Evolutionary conservation across 2,113 vertebrate genomes (phyloP).

Genomic region (Climacteris rufus): DNA sequence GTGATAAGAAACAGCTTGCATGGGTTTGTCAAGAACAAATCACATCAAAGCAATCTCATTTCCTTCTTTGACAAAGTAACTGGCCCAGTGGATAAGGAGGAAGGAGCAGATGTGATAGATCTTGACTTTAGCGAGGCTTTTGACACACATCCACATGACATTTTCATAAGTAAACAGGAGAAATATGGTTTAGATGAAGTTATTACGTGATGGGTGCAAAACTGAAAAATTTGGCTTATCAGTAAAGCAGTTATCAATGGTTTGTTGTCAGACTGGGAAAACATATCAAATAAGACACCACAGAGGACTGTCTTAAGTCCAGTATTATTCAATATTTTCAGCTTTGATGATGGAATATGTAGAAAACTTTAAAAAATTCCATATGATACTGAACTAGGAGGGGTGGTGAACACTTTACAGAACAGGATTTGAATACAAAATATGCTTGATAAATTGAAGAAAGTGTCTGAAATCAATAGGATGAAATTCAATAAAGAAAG

Average conservation of each 20-base stretch:
- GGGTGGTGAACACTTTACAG: not conserved
- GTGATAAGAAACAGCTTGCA: slow-evolving; percentile 42
- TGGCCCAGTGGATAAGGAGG: slow-evolving; percentile 20
- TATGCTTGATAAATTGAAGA: not conserved
- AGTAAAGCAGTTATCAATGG: not conserved
- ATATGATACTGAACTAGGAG: not conserved
- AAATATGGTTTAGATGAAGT: slow-evolving; percentile 31
- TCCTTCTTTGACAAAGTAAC: slow-evolving; percentile 49
- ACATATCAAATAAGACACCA: not conserved
- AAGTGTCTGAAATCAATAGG: not conserved
- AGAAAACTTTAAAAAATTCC: not conserved
- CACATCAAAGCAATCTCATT: slow-evolving; percentile 43
- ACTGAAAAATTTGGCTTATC: slow-evolving; percentile 1
- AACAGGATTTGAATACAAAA: not conserved
- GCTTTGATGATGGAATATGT: not conserved
- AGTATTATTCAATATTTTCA: not conserved
- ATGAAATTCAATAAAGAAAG: slow-evolving; percentile 3
- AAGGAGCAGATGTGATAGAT: slow-evolving; percentile 34
- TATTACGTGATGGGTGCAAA: slow-evolving; percentile 13
- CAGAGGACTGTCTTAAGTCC: not conserved
- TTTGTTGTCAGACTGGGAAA: slow-evolving; percentile 16
- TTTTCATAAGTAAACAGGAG: slow-evolving; percentile 43
- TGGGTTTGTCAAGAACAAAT: slow-evolving; percentile 53
- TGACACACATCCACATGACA: slow-evolving; percentile 19
- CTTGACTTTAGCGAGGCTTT: slow-evolving; percentile 20